Evolutionary conservation across 2,113 vertebrate genomes (phyloP), one percentile per base, ranked within the genome.

Genomic region (Vidua chalybeata): DNA sequence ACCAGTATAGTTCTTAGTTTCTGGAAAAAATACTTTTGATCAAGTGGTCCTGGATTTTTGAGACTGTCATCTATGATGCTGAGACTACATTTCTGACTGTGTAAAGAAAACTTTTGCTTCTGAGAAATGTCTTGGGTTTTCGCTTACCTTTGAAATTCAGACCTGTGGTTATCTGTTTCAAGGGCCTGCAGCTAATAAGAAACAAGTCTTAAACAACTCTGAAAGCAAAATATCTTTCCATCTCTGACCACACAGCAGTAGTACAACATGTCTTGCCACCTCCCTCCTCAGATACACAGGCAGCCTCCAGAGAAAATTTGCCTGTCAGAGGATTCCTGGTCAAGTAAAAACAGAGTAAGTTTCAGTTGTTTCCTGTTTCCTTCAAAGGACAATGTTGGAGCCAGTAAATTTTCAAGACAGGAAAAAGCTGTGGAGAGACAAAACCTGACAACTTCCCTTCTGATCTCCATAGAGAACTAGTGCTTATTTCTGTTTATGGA

Each of bases 311-410:
- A 95, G 68, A 93, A 96, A 72, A 94, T 71, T 83, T 87, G 71
- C 48, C 45, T 74, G 75, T 77, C 72, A 69, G 37, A 56, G 52
- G 75, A 80, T 71, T 94, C 92, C 75, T 71, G 64, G 48, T 90
- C 75, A 94, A 88, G 55, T 86, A 8, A 93, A 96, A 96, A 31
- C 72, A 92, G 73, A 96, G 10, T 68, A 95, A 88, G 61, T 64
- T 92, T 1, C 6, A 93, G 80, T 84, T 89, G 86, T 93, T 96
- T 97, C 84, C 95, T 95, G 45, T 96, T 95, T 90, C 84, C 86
- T 93, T 96, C 83, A 93, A 96, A 92, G 84, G 63, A 76, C 13
- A 13, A 62, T 39, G 58, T 68, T 93, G 62, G 59, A 93, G 80
- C 74, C 93, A 84, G 84, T 89, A 77, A 89, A 51, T 58, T 93